Evolutionary conservation across 2,888 invertebrate species (phyloP), one percentile per base, ranked within the genome.

Genomic region (Megalurothrips usitatus): DNA sequence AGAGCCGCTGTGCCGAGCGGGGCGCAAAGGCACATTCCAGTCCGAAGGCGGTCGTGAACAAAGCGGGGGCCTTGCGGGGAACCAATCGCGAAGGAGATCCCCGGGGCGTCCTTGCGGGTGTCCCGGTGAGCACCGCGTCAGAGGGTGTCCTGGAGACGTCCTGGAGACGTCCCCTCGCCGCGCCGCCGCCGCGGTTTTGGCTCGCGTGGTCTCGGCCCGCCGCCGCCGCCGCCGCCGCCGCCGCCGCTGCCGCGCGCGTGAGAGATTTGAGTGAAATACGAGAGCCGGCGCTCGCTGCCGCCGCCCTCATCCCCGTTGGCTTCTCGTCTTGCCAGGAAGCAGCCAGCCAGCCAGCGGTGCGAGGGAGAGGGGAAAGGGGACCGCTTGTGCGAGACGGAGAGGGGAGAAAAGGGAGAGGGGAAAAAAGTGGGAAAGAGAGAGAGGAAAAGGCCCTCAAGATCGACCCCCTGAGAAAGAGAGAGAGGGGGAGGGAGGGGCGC

Each of bases 261-360:
- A 43, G 58, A 58, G 58, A 58, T 58, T 58, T 58, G 58, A 58
- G 58, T 58, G 58, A 58, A 58, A 58, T 58, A 58, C 58, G 58
- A 58, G 58, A 19, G 14, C 14, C 58, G 0, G 58, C n/a, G n/a
- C n/a, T n/a, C n/a, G n/a, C 58, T 43, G 14, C 58, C 58, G 14
- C 58, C 58, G 19, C 58, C 58, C 58, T 6, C 58, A 17, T 17
- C 58, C 58, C 58, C 58, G 14, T 58, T 17, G 6, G 14, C 58
- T 17, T 19, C 58, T 52, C 58, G 58, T 14, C 19, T 19, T 58
- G 58, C 58, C 58, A 19, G 58, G 58, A 58, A 14, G 58, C 52
- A 49, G 49, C 49, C 49, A 49, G 49, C 52, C 52, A 52, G 52
- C 52, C 52, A 52, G 58, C 58, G 34, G 34, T 43, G 34, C 6